A percentile compares a stretch with the other conserved stretches of the same genome.
These are phyloP conservation scores for Bradysia coprophila DNA, from an alignment of 1,140 invertebrate species.

Conservation along the genomic window DNA sequence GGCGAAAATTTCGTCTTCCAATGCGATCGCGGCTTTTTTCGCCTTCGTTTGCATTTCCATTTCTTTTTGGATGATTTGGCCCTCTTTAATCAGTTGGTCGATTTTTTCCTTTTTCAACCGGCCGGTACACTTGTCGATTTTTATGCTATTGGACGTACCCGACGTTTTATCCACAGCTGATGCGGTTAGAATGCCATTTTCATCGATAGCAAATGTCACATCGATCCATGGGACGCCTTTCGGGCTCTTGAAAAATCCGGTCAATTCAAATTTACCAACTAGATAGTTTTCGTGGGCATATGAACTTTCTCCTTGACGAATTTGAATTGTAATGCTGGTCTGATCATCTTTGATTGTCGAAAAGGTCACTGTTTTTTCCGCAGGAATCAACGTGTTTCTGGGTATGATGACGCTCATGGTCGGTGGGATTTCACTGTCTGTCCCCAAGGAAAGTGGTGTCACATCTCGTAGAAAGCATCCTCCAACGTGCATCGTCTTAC, in stretches of 20 bases:
- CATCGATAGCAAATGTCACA: slow-evolving; percentile 46
- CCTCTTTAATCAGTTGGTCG: too few species aligned
- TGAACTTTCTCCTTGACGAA: slow-evolving; percentile 46
- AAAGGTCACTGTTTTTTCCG: slow-evolving; percentile 39
- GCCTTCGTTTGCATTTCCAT: too few species aligned
- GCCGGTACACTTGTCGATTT: too few species aligned
- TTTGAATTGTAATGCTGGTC: slow-evolving; percentile 42
- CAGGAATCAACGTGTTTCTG: slow-evolving; percentile 38
- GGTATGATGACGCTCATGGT: slow-evolving; percentile 41
- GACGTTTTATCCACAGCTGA: slow-evolving; percentile 32
- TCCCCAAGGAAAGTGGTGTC: slow-evolving; percentile 33
- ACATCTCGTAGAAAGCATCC: slow-evolving; percentile 24
- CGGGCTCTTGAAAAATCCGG: slow-evolving; percentile 65
- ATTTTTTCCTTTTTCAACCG: too few species aligned
- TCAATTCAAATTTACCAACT: slow-evolving; percentile 55
- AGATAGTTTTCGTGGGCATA: slow-evolving; percentile 58
- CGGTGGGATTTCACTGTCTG: slow-evolving; percentile 34
- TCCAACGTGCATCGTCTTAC: background rate
- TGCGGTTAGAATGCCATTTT: slow-evolving; percentile 52
- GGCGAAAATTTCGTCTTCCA: too few species aligned
- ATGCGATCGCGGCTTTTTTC: too few species aligned
- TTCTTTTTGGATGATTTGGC: too few species aligned
- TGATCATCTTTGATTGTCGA: slow-evolving; percentile 51
- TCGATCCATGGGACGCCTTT: slow-evolving; percentile 61
- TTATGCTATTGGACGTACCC: too few species aligned